phyloP scores from a whole-genome alignment of 2,888 invertebrate genomes.

The Hypselothyrea guttata region DNA sequence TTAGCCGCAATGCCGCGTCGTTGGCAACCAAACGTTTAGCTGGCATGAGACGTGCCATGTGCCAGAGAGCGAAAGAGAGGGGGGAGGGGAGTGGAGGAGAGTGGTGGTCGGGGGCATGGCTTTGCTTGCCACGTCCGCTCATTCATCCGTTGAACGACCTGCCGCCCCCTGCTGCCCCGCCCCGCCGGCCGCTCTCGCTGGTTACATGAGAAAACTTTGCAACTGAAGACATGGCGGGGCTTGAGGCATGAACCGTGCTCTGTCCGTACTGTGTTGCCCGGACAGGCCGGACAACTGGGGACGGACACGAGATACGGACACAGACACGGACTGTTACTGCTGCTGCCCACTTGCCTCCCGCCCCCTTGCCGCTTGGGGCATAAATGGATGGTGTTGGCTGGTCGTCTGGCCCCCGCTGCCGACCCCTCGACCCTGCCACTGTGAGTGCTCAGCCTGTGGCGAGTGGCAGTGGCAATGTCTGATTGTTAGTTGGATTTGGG shows the following conservation, averaged over 20 bases:
- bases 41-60: conserved; percentile 1
- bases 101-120: conserved; percentile 27
- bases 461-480: conserved; percentile 75
- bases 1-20: conserved; percentile 72
- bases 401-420: conserved; percentile 27
- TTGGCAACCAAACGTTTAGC: conserved; percentile 50
- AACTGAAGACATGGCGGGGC: conserved; percentile 74
- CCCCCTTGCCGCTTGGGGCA: conserved; percentile 39
- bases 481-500: conserved; percentile 70
- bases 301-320: conserved; percentile 45
- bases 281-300: conserved; percentile 56
- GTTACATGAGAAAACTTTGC: conserved; percentile 77
- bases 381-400: conserved; percentile 63
- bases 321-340: conserved; percentile 29
- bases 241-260: conserved; percentile 44
- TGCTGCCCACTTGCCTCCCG: conserved; percentile 26
- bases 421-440: conserved; percentile 5
- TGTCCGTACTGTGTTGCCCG: conserved; percentile 1
- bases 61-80: too few relatives aligned
- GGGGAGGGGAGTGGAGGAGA: not conserved
- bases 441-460: conserved; percentile 14
- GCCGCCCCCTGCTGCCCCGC: conserved; percentile 1
- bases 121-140: conserved; percentile 63
- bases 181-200: conserved; percentile 40
- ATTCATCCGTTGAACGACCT: conserved; percentile 60